Evolutionary conservation across 1,140 invertebrate genomes (phyloP).

Genomic region (Drosophila yakuba): DNA sequence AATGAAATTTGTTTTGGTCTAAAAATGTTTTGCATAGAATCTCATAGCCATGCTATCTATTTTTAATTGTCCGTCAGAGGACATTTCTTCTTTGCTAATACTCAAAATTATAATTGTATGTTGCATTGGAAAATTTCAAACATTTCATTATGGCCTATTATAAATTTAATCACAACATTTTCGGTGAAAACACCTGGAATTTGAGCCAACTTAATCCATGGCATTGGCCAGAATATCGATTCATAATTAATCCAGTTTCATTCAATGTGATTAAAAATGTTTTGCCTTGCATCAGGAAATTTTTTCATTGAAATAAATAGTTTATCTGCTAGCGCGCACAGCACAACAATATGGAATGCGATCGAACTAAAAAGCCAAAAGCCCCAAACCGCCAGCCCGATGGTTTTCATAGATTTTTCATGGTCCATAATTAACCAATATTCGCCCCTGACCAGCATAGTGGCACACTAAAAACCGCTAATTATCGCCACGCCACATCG

Average conservation of each 20-base stretch:
- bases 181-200: conserved; percentile 1
- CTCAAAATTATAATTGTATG: background rate
- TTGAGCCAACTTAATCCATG: conserved; percentile 13
- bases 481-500: conserved; percentile 48
- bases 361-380: conserved; percentile 46
- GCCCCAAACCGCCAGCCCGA: background rate
- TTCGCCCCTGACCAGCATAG: conserved; percentile 29
- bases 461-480: conserved; percentile 48
- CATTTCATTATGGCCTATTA: conserved; percentile 11
- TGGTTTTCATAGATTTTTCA: conserved; percentile 44
- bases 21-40: background rate
- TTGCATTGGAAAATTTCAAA: background rate
- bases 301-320: conserved; percentile 21
- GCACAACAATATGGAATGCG: conserved; percentile 28
- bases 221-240: conserved; percentile 14
- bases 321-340: conserved; percentile 13
- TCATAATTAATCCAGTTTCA: conserved; percentile 40
- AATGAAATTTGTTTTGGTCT: background rate
- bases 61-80: background rate
- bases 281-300: conserved; percentile 1
- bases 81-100: background rate
- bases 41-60: background rate
- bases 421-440: conserved; percentile 62
- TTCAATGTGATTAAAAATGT: conserved; percentile 38
- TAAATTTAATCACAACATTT: conserved; percentile 4